phyloP scores from a whole-genome alignment of 2,888 invertebrate genomes.

The Phaedon cochleariae region DNA sequence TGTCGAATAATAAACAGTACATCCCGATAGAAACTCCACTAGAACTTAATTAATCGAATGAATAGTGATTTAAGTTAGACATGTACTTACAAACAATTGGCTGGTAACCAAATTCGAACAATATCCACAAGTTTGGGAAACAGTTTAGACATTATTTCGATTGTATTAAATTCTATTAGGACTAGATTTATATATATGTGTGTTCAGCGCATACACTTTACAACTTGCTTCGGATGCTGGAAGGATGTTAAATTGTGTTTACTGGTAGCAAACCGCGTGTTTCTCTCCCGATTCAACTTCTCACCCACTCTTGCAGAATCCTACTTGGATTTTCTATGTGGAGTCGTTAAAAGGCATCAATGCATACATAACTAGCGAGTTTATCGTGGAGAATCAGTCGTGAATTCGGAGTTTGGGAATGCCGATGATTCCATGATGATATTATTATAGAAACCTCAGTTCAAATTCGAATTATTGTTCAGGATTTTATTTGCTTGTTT shows the following conservation, averaged over 20 bases:
- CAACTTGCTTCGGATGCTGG: constrained; percentile 25
- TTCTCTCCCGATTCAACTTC: constrained; percentile 7
- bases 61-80: constrained; percentile 60
- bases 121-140: constrained; percentile 57
- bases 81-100: constrained; percentile 61
- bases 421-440: too few relatives aligned
- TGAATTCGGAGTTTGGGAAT: too few relatives aligned
- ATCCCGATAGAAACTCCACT: not conserved
- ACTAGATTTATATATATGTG: constrained; percentile 57
- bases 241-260: constrained; percentile 27
- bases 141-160: constrained; percentile 57
- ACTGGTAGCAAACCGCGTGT: constrained; percentile 19
- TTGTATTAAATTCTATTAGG: constrained; percentile 62
- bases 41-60: constrained; percentile 58
- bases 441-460: too few relatives aligned
- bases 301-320: not conserved
- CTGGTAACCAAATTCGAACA: constrained; percentile 61
- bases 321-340: not conserved
- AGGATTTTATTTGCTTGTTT: too few relatives aligned
- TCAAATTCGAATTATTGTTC: too few relatives aligned
- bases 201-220: constrained; percentile 31
- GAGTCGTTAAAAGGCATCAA: too few relatives aligned
- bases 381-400: too few relatives aligned
- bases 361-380: too few relatives aligned
- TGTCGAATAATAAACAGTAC: not conserved